Conservation (phyloP, 2,888 invertebrate genomes). For the Hirtodrosophila duncani region DNA sequence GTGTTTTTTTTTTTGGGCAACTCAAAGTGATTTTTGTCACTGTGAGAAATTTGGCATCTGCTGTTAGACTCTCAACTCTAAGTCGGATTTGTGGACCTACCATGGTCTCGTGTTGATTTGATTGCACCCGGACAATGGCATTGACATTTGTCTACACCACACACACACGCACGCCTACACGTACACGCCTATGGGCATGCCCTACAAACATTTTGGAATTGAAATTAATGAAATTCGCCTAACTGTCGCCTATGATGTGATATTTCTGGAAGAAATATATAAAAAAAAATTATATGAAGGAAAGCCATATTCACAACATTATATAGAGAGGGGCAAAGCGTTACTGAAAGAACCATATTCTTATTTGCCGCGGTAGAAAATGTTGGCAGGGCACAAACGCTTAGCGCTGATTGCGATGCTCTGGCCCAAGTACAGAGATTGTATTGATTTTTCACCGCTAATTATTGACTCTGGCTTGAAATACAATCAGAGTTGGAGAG, state of each 20-base stretch:
- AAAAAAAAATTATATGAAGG: too few species aligned
- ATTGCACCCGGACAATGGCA: slow-evolving; percentile 48
- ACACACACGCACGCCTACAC: too few species aligned
- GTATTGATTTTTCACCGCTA: slow-evolving; percentile 59
- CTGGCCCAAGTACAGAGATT: slow-evolving; percentile 26
- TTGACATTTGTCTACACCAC: slow-evolving; percentile 23
- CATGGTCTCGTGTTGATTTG: slow-evolving; percentile 34
- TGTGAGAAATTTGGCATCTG: slow-evolving; percentile 62
- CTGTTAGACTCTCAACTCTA: slow-evolving; percentile 2
- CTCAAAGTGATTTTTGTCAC: slow-evolving; percentile 20
- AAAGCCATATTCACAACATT: too few species aligned
- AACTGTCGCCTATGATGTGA: too few species aligned
- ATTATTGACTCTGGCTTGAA: slow-evolving; percentile 34
- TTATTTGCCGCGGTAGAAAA: too few species aligned
- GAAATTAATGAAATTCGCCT: neutral
- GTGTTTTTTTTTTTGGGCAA: too few species aligned
- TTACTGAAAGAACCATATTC: too few species aligned
- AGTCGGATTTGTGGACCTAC: slow-evolving; percentile 9
- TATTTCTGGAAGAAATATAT: neutral
- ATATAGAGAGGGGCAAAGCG: too few species aligned
- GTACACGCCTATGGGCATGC: too few species aligned
- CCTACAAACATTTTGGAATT: too few species aligned
- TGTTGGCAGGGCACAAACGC: too few species aligned
- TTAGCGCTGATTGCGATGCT: slow-evolving; percentile 44
- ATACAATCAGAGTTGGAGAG: too few species aligned